Percentiles rank a stretch among this genome's conserved stretches.
phyloP scores from a whole-genome alignment of 2,888 invertebrate genomes.

The Hanleya hanleyi region DNA sequence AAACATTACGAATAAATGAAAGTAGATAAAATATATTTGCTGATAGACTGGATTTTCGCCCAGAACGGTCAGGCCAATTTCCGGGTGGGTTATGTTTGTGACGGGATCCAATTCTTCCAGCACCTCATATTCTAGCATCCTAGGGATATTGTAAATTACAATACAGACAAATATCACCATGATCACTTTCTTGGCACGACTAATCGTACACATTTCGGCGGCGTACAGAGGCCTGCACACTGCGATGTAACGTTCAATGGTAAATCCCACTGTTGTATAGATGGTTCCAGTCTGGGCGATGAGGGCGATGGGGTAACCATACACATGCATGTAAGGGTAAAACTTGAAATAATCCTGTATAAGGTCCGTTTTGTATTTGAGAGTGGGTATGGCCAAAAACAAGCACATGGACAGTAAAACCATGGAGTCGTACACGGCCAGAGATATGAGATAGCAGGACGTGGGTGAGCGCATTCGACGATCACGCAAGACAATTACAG shows the following conservation, averaged over 20 bases:
- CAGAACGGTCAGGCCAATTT: constrained; percentile 51
- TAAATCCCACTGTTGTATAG: constrained; percentile 83
- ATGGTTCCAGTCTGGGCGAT: constrained; percentile 95
- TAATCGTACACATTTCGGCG: constrained; percentile 91
- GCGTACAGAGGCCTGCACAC: constrained; percentile 84
- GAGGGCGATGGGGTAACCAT: constrained; percentile 85
- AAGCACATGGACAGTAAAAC: constrained; percentile 80
- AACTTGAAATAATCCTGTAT: constrained; percentile 83
- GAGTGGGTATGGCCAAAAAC: constrained; percentile 63
- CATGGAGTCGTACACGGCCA: constrained; percentile 94
- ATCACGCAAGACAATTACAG: constrained; percentile 68
- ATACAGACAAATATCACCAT: constrained; percentile 86
- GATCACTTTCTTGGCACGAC: constrained; percentile 88
- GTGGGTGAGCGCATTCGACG: constrained; percentile 97
- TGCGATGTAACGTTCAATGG: constrained; percentile 93
- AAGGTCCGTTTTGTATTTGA: constrained; percentile 79
- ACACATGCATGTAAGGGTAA: constrained; percentile 86
- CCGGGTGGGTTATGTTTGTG: constrained; percentile 46
- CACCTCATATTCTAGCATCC: constrained; percentile 74
- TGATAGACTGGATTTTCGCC: constrained; percentile 58
- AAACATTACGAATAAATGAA: constrained; percentile 68
- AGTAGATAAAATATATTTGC: constrained; percentile 68
- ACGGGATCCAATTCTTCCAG: constrained; percentile 27
- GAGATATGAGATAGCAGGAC: constrained; percentile 92
- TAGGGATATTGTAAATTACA: constrained; percentile 88